Conservation (phyloP, 2,888 invertebrate species). For the Aporophyla nigra region DNA sequence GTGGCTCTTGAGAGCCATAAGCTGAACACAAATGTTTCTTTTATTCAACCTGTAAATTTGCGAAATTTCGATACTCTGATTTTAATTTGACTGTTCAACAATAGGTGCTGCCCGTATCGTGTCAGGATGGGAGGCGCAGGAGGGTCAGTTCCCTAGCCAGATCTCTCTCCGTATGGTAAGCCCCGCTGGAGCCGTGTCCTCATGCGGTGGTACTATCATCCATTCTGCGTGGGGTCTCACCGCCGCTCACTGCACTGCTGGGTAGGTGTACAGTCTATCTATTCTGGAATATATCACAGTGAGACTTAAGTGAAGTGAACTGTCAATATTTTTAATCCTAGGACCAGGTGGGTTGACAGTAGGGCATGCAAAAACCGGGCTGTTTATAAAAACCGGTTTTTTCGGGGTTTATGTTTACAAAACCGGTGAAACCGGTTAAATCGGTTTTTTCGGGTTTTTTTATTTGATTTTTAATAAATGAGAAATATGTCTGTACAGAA, state of each 20-base stretch:
- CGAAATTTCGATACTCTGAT: neutral
- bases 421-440: no score
- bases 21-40: neutral
- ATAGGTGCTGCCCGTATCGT: conserved; percentile 38
- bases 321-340: neutral
- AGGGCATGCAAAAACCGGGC: no score
- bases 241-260: conserved; percentile 77
- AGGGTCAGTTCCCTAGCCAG: conserved; percentile 77
- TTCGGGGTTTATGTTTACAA: no score
- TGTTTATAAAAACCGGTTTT: no score
- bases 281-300: neutral
- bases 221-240: conserved; percentile 76
- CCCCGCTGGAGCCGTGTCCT: conserved; percentile 66
- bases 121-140: conserved; percentile 78
- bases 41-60: neutral
- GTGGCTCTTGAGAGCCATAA: neutral
- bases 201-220: conserved; percentile 77
- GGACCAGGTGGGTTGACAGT: no score
- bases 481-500: no score
- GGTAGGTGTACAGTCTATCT: neutral
- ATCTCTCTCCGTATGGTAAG: conserved; percentile 76
- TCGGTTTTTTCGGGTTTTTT: no score
- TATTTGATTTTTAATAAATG: no score
- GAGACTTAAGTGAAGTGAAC: neutral
- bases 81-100: neutral